Evolutionary conservation across 2,797 vertebrate species (phyloP).

Genomic region (Morelia viridis): DNA sequence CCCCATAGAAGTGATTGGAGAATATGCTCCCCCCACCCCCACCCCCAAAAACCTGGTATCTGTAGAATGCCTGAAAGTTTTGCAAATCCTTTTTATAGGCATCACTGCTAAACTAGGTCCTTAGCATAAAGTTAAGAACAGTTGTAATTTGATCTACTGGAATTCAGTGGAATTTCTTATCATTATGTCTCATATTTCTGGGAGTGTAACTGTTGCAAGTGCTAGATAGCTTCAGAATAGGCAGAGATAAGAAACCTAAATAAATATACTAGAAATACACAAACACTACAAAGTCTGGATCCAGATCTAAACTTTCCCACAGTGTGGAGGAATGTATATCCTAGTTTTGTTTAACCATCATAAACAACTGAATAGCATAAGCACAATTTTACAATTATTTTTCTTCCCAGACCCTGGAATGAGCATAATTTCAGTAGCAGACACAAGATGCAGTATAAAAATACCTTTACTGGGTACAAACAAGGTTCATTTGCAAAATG

Average conservation of each 20-base stretch:
- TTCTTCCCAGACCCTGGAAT: not conserved
- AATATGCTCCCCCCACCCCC: not conserved
- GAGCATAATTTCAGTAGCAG: not conserved
- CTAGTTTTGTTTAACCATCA: constrained; percentile 10
- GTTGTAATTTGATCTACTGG: not conserved
- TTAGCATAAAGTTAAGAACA: not conserved
- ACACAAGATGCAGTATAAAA: not conserved
- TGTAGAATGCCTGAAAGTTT: not conserved
- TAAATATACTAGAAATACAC: constrained; percentile 9
- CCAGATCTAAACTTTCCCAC: constrained; percentile 29
- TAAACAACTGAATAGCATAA: not conserved
- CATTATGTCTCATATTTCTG: not conserved
- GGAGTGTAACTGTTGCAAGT: not conserved
- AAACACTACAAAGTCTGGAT: not conserved
- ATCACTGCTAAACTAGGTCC: not conserved
- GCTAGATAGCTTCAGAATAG: not conserved
- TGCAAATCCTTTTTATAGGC: not conserved
- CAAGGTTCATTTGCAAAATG: not conserved
- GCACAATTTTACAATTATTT: not conserved
- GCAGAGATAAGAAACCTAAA: constrained; percentile 22
- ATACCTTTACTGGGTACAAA: not conserved
- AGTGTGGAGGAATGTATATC: not conserved
- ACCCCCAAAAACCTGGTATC: no score
- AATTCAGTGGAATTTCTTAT: not conserved
- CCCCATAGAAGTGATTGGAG: not conserved